Evolutionary conservation across 2,113 vertebrate genomes (phyloP).

Genomic region (Stomatorhinus ivindoensis): DNA sequence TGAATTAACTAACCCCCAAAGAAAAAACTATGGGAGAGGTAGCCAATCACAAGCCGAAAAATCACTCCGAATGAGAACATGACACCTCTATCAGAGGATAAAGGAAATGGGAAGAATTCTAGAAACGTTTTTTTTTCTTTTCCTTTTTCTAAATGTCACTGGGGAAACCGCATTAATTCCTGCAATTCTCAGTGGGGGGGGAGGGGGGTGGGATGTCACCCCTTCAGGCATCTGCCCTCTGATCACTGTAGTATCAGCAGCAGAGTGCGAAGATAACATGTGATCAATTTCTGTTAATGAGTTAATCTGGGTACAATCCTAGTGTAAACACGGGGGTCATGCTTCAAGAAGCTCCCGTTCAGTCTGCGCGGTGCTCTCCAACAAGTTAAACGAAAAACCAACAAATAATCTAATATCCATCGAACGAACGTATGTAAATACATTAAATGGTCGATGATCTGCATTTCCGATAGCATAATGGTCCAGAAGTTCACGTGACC

Average conservation of each 20-base stretch:
- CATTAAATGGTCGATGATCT: not conserved
- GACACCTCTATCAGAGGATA: not conserved
- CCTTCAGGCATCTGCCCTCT: not conserved
- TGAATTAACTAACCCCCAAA: not conserved
- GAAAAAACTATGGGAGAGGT: not conserved
- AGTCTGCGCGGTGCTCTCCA: not conserved
- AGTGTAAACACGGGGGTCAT: not conserved
- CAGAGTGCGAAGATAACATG: not conserved
- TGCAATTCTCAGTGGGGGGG: not conserved
- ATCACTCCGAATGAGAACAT: not conserved
- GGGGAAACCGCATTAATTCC: not conserved
- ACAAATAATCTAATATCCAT: not conserved
- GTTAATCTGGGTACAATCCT: conserved; percentile 11
- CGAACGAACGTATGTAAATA: not conserved
- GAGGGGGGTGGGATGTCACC: not conserved
- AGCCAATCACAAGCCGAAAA: not conserved
- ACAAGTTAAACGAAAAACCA: not conserved
- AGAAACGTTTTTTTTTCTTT: not conserved
- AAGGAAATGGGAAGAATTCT: not conserved
- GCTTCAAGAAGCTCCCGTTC: not conserved
- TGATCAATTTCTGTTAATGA: conserved; percentile 18
- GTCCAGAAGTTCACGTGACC: not conserved
- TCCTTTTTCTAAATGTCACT: conserved; percentile 11
- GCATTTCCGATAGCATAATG: not conserved
- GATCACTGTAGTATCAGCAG: not conserved